Base-by-base conservation (phyloP, 2,113 vertebrate species). In the Nothobranchius furzeri region DNA sequence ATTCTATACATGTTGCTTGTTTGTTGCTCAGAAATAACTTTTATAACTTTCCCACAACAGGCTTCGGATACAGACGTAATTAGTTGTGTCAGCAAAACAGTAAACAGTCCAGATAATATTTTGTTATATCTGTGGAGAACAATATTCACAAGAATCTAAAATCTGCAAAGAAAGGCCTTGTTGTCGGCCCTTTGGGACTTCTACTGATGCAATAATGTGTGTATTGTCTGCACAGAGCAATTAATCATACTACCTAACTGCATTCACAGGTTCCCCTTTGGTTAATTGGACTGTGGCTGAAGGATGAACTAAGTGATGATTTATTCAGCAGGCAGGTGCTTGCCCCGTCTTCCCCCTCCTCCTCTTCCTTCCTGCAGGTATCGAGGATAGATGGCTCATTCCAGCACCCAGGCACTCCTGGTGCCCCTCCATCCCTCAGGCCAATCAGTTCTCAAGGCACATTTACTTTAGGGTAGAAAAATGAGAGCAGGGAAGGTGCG, bases 241-340 rank as follows among this genome's bases (percentile, higher is more conserved):
- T 92, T 91, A 89, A 92, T 92, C 89, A 90, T 62, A 59, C 45
- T 45, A 65, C 64, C 70, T 85, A 75, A 79, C 74, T 82, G 84
- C 78, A 86, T 89, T 90, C 80, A 79, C 75, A 66, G 75, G 75
- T 59, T 79, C 54, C 71, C 84, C 64, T 82, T 77, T 83, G 87
- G 81, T 90, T 92, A 91, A 91, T 91, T 91, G 86, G 83, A 88
- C 81, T 79, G 85, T 81, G 76, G 85, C 79, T 72, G 85, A 57
- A 84, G 83, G 84, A 85, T 70, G 83, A 76, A 83, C 78, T 64
- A 75, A 75, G 78, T 15, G 14, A 84, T 90, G 86, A 91, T 91
- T 90, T 85, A 89, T 90, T 86, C 71, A 81, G 83, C 76, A 60
- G 49, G 77, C 79, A 81, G 81, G 79, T 71, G 63, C 87, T 51